Base-by-base conservation (phyloP, 2,113 vertebrate species). In the Mus spicilegus region DNA sequence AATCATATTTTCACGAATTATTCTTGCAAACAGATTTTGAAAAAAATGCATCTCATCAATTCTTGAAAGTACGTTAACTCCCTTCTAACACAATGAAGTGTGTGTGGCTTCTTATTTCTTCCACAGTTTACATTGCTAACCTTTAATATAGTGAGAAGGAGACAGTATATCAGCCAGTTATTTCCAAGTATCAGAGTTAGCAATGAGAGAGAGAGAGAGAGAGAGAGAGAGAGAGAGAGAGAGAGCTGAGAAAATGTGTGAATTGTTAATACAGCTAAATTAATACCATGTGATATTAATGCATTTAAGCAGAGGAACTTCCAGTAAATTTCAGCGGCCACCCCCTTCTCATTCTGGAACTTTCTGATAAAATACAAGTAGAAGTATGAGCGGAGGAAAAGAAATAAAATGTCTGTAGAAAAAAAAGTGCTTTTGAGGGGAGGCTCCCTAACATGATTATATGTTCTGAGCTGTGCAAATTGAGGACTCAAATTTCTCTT, bases 331-430 rank as follows among this genome's bases (percentile, higher is more conserved):
- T 3, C 24, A 90, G 9, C 19, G 67, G n/a, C 61, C n/a, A 78
- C n/a, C 28, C 26, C 54, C 13, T 81, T 54, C 67, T 87, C 73
- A 89, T 94, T 87, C 56, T 88, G 5, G 42, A n/a, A 49, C 9
- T 61, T 94, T 89, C 69, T 77, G 94, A 9, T 94, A 76, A 96
- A 96, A 94, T 20, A 51, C 20, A 89, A 96, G 65, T 81, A 36
- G 24, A 87, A 86, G 14, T 70, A 46, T 16, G 56, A 30, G 19
- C 7, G 1, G 0, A 28, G 12, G 6, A 5, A 20, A 77, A 54
- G 19, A 56, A 92, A 87, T 72, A 58, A 42, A 87, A 93, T 33
- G 16, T 78, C 72, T 58, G 11, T 17, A 56, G n/a, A 85, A 33
- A 28, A 28, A 69, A 69, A 30, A 78, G 65, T 54, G 33, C 67